A percentile compares a stretch with the other conserved stretches of the same genome.
These are phyloP conservation scores for Anolis carolinensis DNA, from an alignment of 2,113 vertebrate species.

Conservation along the genomic window DNA sequence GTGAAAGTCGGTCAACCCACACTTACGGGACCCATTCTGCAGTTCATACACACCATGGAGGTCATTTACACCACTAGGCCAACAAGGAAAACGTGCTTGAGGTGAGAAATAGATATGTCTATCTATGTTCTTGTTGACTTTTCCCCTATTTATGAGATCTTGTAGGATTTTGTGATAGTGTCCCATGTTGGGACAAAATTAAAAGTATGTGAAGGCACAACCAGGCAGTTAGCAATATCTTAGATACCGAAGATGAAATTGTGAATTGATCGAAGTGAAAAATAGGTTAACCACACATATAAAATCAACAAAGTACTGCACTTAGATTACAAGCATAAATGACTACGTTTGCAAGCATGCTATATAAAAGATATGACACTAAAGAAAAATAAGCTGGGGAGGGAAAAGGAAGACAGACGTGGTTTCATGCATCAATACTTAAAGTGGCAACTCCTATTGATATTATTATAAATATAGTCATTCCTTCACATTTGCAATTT, in stretches of 20 bases:
- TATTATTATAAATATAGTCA: too few species aligned
- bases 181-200: neutral
- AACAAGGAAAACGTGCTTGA: neutral
- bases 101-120: neutral
- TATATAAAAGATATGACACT: neutral
- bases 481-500: too few species aligned
- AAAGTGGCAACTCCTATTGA: neutral
- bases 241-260: neutral
- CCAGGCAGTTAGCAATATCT: too few species aligned
- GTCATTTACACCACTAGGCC: conserved; percentile 14
- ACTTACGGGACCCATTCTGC: conserved; percentile 22
- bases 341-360: neutral
- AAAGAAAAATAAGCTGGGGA: neutral
- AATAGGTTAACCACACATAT: neutral
- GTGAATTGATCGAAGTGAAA: neutral
- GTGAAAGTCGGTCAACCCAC: conserved; percentile 7
- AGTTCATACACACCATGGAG: neutral
- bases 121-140: neutral
- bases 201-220: neutral
- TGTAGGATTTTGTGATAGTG: neutral
- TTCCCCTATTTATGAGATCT: neutral
- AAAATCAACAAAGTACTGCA: neutral
- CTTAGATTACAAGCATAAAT: neutral
- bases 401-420: neutral
- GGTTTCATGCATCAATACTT: neutral